Evolutionary conservation across 1,140 invertebrate species (phyloP).

Genomic region (Polyergus mexicanus): DNA sequence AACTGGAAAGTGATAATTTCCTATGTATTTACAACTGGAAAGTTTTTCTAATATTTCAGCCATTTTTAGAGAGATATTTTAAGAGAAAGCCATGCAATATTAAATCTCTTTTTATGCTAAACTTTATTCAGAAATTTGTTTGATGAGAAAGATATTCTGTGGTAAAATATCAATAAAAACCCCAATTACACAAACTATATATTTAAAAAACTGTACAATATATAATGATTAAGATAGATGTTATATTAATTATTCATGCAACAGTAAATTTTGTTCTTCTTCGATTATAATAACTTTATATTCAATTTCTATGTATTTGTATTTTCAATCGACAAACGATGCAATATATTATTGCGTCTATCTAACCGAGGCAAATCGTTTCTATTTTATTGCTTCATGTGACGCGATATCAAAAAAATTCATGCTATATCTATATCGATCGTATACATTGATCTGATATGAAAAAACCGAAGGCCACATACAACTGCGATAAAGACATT

Average conservation of each 20-base stretch:
- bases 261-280: background rate
- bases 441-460: conserved; percentile 49
- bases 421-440: conserved; percentile 32
- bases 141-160: background rate
- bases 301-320: background rate
- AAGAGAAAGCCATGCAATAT: background rate
- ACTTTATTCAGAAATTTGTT: background rate
- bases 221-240: conserved; percentile 10
- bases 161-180: background rate
- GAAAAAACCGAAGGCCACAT: conserved; percentile 44
- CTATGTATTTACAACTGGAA: too few relatives aligned
- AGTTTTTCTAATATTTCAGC: background rate
- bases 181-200: background rate
- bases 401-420: conserved; percentile 54
- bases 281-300: conserved; percentile 10
- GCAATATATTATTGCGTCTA: conserved; percentile 2
- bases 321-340: background rate
- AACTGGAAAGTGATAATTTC: too few relatives aligned
- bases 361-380: conserved; percentile 27
- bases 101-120: background rate
- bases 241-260: background rate
- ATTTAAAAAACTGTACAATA: conserved; percentile 5
- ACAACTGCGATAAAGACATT: conserved; percentile 12
- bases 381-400: conserved; percentile 46
- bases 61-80: background rate